phyloP scores from a whole-genome alignment of 1,140 invertebrate species.

The Caenorhabditis brenneri region DNA sequence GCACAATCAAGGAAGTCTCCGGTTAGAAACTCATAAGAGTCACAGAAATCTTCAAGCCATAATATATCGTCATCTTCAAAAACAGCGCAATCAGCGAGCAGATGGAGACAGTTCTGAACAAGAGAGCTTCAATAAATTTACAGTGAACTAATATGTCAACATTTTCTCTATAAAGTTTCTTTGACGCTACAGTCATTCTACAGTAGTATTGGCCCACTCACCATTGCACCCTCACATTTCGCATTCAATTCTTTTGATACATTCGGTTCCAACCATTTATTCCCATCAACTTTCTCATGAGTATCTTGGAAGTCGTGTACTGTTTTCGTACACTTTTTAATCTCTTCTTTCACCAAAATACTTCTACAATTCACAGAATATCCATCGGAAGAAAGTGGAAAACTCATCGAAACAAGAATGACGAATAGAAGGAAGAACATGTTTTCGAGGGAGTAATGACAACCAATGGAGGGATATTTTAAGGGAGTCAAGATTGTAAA shows the following conservation, averaged over 20 bases:
- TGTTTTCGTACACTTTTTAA: neutral
- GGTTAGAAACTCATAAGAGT: neutral
- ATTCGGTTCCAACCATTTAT: neutral
- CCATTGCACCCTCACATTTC: constrained; percentile 6
- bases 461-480: too few relatives aligned
- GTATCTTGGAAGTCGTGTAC: constrained; percentile 7
- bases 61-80: constrained; percentile 30
- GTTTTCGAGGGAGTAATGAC: neutral
- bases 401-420: neutral
- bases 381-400: neutral
- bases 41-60: constrained; percentile 23
- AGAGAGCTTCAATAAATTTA: too few relatives aligned
- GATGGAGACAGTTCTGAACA: constrained; percentile 14
- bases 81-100: neutral
- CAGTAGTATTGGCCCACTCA: too few relatives aligned
- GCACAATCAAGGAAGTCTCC: neutral
- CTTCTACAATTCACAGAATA: constrained; percentile 35
- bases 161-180: too few relatives aligned
- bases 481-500: too few relatives aligned
- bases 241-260: neutral
- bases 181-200: too few relatives aligned
- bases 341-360: neutral
- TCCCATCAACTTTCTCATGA: neutral
- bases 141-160: too few relatives aligned
- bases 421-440: neutral